phyloP scores from a whole-genome alignment of 2,797 vertebrate genomes.

The Typhlichthys eigenmanni region DNA sequence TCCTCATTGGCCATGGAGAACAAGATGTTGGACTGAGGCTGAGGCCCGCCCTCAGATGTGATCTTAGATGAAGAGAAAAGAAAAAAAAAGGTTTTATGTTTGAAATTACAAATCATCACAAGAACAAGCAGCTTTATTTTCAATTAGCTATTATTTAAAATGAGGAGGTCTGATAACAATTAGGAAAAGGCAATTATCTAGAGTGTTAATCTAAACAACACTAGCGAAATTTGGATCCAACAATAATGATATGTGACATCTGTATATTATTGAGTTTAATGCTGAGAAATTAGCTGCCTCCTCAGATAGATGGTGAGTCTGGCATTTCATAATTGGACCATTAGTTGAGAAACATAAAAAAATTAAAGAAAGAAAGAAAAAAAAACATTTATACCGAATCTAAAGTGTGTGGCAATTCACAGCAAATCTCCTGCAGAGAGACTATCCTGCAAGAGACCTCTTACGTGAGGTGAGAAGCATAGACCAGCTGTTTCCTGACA shows the following conservation, averaged over 20 bases:
- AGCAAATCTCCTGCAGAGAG: conserved; percentile 24
- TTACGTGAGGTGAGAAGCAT: conserved; percentile 15
- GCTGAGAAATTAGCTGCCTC: conserved; percentile 22
- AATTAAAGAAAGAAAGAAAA: conserved; percentile 15
- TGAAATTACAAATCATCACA: background rate
- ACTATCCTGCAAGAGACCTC: conserved; percentile 14
- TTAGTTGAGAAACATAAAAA: conserved; percentile 33
- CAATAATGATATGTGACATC: conserved; percentile 7
- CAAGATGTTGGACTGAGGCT: conserved; percentile 93
- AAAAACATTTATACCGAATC: conserved; percentile 26
- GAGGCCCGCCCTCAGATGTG: conserved; percentile 94
- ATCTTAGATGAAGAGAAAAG: conserved; percentile 74
- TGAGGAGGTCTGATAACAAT: conserved; percentile 11
- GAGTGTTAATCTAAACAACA: conserved; percentile 16
- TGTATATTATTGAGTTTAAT: conserved; percentile 24
- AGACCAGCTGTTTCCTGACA: conserved; percentile 25
- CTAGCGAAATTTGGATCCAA: conserved; percentile 22
- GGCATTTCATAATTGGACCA: conserved; percentile 28
- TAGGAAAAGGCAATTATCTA: conserved; percentile 19
- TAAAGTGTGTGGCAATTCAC: conserved; percentile 25
- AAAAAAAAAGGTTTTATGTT: background rate
- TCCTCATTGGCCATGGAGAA: conserved; percentile 83
- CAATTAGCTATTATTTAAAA: conserved; percentile 26
- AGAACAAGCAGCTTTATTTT: background rate
- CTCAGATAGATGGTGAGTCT: conserved; percentile 20